Evolutionary conservation across 2,888 invertebrate genomes (phyloP), one percentile per base, ranked within the genome.

Genomic region (Molorchus minor): DNA sequence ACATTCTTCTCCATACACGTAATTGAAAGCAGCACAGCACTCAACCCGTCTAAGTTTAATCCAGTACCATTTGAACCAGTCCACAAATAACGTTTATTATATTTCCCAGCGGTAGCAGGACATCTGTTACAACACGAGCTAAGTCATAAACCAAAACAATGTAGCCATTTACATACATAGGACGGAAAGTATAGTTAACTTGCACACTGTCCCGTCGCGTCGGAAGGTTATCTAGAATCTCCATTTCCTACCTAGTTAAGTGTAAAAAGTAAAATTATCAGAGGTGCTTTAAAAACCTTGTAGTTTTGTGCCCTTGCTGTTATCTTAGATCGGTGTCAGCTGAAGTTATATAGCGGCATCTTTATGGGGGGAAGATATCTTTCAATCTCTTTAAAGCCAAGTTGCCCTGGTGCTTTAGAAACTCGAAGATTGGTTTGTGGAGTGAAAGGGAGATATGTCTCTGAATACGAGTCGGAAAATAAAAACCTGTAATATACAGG

Each of bases 31-130:
- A 25, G 25, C n/a, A 8, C 25, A 25, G 8, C 25, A 5, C 25
- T 8, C 19, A 40, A 10, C 15, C 16, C 8, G n/a, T 20, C 21
- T 10, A 1, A 10, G 8, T 51, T 52, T 30, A 30, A 52, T 52
- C 30, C 38, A 49, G 38, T 49, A 49, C 21, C 21, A 25, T 49
- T 38, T 16, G 40, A 52, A 52, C 52, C 29, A 41, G 41, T 52
- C 52, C 10, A 52, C 40, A 52, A 52, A 52, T 52, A 52, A 52
- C 52, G 15, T 40, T 41, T 30, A 41, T 41, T 52, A 41, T 30
- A 17, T 17, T 36, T 43, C 41, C 41, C 16, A 19, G 49, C 15
- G 40, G 52, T 52, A 52, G 52, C 52, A 52, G 52, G 30, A 52
- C 52, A 52, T 41, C 19, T 52, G 52, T 52, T 20, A 29, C 40